Conservation (phyloP, 2,888 invertebrate genomes). For the Monochamus alternatus region DNA sequence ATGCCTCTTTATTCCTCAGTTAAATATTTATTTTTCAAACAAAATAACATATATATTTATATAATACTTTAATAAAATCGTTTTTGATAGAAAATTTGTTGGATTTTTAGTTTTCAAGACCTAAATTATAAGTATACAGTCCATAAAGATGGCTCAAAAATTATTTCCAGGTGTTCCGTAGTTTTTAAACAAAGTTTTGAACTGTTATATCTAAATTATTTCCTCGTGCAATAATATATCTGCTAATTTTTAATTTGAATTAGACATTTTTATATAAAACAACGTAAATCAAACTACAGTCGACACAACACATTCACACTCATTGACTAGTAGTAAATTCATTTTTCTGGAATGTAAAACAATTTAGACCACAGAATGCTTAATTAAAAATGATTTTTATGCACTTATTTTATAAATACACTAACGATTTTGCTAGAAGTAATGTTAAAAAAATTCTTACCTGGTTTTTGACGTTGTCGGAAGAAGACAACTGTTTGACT, state of each 20-base stretch:
- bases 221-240: too few relatives aligned
- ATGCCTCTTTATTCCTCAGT: neutral
- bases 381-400: too few relatives aligned
- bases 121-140: too few relatives aligned
- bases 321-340: too few relatives aligned
- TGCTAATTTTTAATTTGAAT: neutral
- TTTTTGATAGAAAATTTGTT: neutral
- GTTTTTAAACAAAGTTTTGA: too few relatives aligned
- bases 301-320: too few relatives aligned
- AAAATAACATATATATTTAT: constrained; percentile 3
- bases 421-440: neutral
- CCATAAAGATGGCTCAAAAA: too few relatives aligned
- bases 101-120: neutral
- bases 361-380: too few relatives aligned
- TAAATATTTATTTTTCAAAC: neutral
- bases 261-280: neutral
- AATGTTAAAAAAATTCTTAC: constrained; percentile 40
- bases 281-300: neutral
- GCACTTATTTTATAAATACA: too few relatives aligned
- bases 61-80: neutral
- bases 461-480: constrained; percentile 52
- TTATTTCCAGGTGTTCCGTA: too few relatives aligned
- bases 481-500: constrained; percentile 55
- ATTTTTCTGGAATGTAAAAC: too few relatives aligned
- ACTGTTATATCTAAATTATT: too few relatives aligned